A percentile compares a stretch with the other conserved stretches of the same genome.
phyloP scores from a whole-genome alignment of 2,888 invertebrate genomes.

The Hyppa rectilinea region DNA sequence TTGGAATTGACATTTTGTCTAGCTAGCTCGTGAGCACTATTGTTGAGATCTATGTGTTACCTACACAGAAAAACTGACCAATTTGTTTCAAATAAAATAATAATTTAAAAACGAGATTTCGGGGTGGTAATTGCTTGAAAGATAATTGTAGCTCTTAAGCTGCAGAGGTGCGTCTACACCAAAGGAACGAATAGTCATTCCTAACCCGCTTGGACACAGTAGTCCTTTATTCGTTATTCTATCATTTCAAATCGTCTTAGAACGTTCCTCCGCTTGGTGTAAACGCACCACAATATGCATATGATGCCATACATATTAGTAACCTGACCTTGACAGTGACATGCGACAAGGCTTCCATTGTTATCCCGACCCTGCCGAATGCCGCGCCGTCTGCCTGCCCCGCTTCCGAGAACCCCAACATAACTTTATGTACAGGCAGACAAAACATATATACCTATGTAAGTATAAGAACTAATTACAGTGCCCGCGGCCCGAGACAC shows the following conservation, averaged over 20 bases:
- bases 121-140: not conserved
- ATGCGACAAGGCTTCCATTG: conserved; percentile 47
- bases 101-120: not conserved
- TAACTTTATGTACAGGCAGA: not conserved
- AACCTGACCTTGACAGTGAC: conserved; percentile 48
- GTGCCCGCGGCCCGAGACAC: not conserved
- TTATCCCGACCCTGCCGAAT: conserved; percentile 42
- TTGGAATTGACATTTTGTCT: conserved; percentile 18
- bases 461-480: not conserved
- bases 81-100: not conserved
- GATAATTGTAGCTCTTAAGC: not conserved
- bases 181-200: not conserved
- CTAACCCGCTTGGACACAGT: not conserved
- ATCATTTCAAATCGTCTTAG: not conserved
- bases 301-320: conserved; percentile 13
- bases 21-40: not conserved
- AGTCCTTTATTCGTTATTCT: not conserved
- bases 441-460: conserved; percentile 2
- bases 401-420: conserved; percentile 45
- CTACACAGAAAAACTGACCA: not conserved
- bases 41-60: not conserved
- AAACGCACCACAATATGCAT: conserved; percentile 11
- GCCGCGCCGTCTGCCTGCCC: conserved; percentile 55
- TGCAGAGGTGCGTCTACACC: not conserved
- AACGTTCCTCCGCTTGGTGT: not conserved